phyloP scores from a whole-genome alignment of 2,113 vertebrate genomes.

The Seriola quinqueradiata region DNA sequence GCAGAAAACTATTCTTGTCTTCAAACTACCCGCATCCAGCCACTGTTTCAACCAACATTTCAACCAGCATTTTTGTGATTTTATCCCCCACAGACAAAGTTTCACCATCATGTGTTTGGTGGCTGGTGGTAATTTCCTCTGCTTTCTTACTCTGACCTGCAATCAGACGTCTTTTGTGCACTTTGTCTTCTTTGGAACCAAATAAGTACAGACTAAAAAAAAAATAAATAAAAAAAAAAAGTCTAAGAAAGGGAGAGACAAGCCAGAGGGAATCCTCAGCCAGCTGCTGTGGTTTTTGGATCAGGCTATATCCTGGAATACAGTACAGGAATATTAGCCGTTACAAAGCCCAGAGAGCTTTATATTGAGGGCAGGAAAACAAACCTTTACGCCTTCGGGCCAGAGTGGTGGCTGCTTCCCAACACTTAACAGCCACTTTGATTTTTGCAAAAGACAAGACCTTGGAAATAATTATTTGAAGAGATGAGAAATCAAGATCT shows the following conservation, averaged over 20 bases:
- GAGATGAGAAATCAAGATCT: slow-evolving; percentile 51
- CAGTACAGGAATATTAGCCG: slow-evolving; percentile 53
- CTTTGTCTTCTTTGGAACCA: slow-evolving; percentile 56
- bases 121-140: slow-evolving; percentile 40
- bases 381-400: slow-evolving; percentile 16
- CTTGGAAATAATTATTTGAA: slow-evolving; percentile 12
- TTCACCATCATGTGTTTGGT: slow-evolving; percentile 41
- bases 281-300: slow-evolving; percentile 64
- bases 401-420: slow-evolving; percentile 7
- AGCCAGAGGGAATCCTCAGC: slow-evolving; percentile 55
- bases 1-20: slow-evolving; percentile 63
- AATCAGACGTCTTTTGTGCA: slow-evolving; percentile 49
- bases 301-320: slow-evolving; percentile 44
- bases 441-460: slow-evolving; percentile 19
- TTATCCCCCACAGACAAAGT: slow-evolving; percentile 37
- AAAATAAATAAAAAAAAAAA: not conserved
- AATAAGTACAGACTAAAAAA: slow-evolving; percentile 13
- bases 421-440: slow-evolving; percentile 18
- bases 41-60: slow-evolving; percentile 45
- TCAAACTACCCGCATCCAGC: slow-evolving; percentile 33
- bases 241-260: not conserved
- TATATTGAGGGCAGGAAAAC: slow-evolving; percentile 41
- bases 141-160: slow-evolving; percentile 42
- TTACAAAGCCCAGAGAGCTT: slow-evolving; percentile 24
- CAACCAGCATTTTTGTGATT: slow-evolving; percentile 9